phyloP scores from a whole-genome alignment of 2,797 vertebrate species.

The Otolemur crassicaudatus region DNA sequence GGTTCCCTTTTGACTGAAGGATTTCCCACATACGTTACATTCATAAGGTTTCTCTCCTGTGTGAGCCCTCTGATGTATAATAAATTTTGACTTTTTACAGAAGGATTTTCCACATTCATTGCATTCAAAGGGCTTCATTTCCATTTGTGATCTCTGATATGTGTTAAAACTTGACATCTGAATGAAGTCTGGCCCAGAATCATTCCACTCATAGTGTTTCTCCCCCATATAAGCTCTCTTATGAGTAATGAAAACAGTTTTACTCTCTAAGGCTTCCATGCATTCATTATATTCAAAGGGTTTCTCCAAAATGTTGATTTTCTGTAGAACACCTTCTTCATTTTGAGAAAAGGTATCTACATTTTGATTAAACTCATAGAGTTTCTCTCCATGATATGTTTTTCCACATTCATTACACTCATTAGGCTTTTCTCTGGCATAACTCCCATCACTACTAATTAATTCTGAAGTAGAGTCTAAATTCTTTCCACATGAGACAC shows the following conservation, averaged over 20 bases:
- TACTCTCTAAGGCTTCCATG: constrained; percentile 65
- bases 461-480: constrained; percentile 63
- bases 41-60: constrained; percentile 80
- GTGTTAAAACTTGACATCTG: constrained; percentile 64
- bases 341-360: constrained; percentile 23
- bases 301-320: constrained; percentile 68
- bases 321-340: constrained; percentile 58
- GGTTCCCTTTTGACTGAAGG: constrained; percentile 82
- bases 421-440: constrained; percentile 27
- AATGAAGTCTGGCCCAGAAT: constrained; percentile 70
- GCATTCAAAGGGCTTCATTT: constrained; percentile 78
- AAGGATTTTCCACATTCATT: constrained; percentile 77
- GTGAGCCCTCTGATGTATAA: constrained; percentile 78
- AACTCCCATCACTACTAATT: constrained; percentile 77
- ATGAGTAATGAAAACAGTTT: constrained; percentile 61
- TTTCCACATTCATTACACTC: constrained; percentile 58
- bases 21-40: constrained; percentile 78
- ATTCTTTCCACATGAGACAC: constrained; percentile 69
- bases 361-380: constrained; percentile 19
- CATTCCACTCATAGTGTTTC: constrained; percentile 70
- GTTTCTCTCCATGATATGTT: background rate
- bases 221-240: constrained; percentile 62
- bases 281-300: constrained; percentile 75
- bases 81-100: constrained; percentile 79
- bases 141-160: constrained; percentile 75